Evolutionary conservation across 2,888 invertebrate genomes (phyloP).

Genomic region (Eristalinus sepulchralis): DNA sequence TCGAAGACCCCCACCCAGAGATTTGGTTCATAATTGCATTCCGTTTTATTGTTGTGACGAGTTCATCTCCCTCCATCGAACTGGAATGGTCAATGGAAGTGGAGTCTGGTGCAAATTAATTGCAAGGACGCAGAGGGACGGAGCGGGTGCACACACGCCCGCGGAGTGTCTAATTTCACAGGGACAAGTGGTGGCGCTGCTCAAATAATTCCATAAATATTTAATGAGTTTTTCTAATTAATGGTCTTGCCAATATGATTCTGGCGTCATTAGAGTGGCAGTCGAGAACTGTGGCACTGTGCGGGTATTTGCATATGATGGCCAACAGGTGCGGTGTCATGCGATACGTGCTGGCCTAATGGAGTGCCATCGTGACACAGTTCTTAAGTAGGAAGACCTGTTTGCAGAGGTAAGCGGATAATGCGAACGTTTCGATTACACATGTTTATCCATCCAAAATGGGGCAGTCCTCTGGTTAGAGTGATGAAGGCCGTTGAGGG

Average conservation of each 20-base stretch:
- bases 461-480: neutral
- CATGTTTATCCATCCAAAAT: neutral
- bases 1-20: neutral
- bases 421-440: neutral
- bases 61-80: neutral
- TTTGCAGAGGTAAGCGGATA: neutral
- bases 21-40: neutral
- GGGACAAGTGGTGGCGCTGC: neutral
- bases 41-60: neutral
- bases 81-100: neutral
- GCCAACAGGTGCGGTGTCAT: neutral
- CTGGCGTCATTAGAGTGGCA: neutral
- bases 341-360: neutral
- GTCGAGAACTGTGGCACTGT: neutral
- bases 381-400: neutral
- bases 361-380: neutral
- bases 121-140: neutral
- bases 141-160: neutral
- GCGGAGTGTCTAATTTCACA: slow-evolving; percentile 4
- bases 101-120: slow-evolving; percentile 4
- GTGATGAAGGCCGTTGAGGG: too few species aligned
- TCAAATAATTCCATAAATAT: slow-evolving; percentile 3
- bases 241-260: slow-evolving; percentile 9
- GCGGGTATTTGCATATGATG: neutral
- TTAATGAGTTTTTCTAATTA: slow-evolving; percentile 12